phyloP scores from a whole-genome alignment of 2,888 invertebrate genomes.

The Sinodicranocentrus sp. region DNA sequence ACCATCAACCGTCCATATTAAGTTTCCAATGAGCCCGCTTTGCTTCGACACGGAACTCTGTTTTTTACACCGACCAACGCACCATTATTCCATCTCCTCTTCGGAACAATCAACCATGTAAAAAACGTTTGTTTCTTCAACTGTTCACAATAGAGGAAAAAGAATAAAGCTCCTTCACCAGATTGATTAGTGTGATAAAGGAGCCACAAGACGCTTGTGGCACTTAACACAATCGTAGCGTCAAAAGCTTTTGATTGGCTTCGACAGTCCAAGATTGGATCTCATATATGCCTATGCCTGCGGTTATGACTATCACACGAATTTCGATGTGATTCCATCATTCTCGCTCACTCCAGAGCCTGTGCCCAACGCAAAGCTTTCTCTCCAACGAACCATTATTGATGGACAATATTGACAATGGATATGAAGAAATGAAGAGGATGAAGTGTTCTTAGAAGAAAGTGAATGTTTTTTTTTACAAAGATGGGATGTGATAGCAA shows the following conservation, averaged over 20 bases:
- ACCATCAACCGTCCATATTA: background rate
- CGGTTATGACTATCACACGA: background rate
- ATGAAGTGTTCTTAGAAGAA: slow-evolving; percentile 37
- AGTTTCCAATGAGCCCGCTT: background rate
- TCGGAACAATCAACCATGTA: slow-evolving; percentile 49
- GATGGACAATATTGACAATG: slow-evolving; percentile 55
- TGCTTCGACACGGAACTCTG: too few relatives aligned
- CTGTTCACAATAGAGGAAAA: slow-evolving; percentile 44
- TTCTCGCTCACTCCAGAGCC: too few relatives aligned
- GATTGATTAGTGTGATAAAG: slow-evolving; percentile 63
- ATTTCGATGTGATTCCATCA: too few relatives aligned
- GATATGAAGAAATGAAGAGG: slow-evolving; percentile 35
- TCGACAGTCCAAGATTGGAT: slow-evolving; percentile 48
- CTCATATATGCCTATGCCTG: too few relatives aligned
- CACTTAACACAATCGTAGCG: slow-evolving; percentile 61
- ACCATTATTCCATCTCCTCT: slow-evolving; percentile 17
- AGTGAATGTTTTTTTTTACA: slow-evolving; percentile 29
- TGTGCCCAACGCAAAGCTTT: too few relatives aligned
- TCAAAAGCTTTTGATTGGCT: slow-evolving; percentile 64
- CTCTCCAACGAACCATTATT: too few relatives aligned
- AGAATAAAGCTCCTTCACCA: slow-evolving; percentile 51
- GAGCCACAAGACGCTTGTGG: slow-evolving; percentile 57
- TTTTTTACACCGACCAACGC: too few relatives aligned
- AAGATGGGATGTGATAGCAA: slow-evolving; percentile 42
- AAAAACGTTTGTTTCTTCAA: slow-evolving; percentile 64